phyloP scores from a whole-genome alignment of 2,888 invertebrate genomes.

The Therioaphis trifolii region DNA sequence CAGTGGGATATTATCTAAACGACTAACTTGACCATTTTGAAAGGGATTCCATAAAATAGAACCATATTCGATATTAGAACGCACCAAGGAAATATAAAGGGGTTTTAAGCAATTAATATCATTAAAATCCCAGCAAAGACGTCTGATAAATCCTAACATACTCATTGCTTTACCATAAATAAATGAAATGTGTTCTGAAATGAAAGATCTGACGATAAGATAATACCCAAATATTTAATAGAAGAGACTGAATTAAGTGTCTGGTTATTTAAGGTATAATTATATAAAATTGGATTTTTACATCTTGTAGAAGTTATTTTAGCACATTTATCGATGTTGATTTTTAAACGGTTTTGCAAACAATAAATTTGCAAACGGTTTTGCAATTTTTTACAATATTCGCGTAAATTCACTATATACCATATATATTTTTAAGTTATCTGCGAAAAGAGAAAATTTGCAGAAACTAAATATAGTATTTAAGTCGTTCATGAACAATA shows the following conservation, averaged over 20 bases:
- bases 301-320: slow-evolving; percentile 15
- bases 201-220: too few relatives aligned
- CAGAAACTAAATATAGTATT: background rate
- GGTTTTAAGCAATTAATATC: slow-evolving; percentile 10
- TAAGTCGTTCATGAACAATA: too few relatives aligned
- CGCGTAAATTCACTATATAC: background rate
- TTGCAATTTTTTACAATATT: slow-evolving; percentile 5
- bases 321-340: slow-evolving; percentile 1
- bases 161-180: background rate
- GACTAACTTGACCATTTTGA: background rate
- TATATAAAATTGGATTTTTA: background rate
- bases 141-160: slow-evolving; percentile 6
- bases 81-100: background rate
- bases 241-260: background rate
- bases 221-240: background rate
- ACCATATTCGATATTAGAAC: background rate
- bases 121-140: slow-evolving; percentile 7
- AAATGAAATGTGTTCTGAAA: slow-evolving; percentile 16
- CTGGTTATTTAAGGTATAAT: background rate
- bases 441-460: slow-evolving; percentile 9
- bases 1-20: background rate
- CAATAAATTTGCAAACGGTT: background rate
- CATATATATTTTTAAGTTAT: slow-evolving; percentile 28
- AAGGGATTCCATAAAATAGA: slow-evolving; percentile 12
- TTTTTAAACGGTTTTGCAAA: background rate